Evolutionary conservation across 2,888 invertebrate species (phyloP), one percentile per base, ranked within the genome.

Genomic region (Lamellibrachia columna): DNA sequence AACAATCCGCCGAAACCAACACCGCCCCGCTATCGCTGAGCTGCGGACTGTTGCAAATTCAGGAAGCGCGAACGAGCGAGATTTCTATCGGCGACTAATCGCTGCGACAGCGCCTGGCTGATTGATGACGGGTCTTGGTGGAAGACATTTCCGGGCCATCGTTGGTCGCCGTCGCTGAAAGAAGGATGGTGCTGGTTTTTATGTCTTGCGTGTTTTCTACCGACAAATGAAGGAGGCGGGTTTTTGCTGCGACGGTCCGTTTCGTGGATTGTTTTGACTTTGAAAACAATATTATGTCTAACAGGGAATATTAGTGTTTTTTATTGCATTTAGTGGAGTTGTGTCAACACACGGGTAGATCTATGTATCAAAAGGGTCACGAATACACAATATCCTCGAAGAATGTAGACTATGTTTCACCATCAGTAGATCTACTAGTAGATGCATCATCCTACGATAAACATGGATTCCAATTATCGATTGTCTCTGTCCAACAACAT

Each of bases 21-120:
- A 75, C 75, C 75, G 11, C 75, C 75, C 22, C 22, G 75, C 75
- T 75, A 75, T 75, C 75, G 75, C 75, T 75, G 75, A 75, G 75
- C 75, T 75, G 75, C 3, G 75, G 22, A 75, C 75, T 22, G 75
- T 15, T 75, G n/a, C 75, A 11, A 1, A 75, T 22, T 75, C 75
- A 75, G 75, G 75, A 75, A 75, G 75, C 75, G 15, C 15, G 75
- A 75, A 75, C 75, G 75, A 75, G 75, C 75, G 75, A 75, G 75
- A 75, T 75, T 75, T 75, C 75, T 75, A 75, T 75, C 75, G 75
- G 75, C 75, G 75, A 75, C 75, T 75, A 75, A 75, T 75, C 75
- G 75, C 75, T 75, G 75, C 75, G 75, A 75, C 75, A 75, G 75
- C 75, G 75, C 75, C 22, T 22, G 75, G 22, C 75, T 75, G 75